Evolutionary conservation across 2,113 vertebrate genomes (phyloP).

Genomic region (Toxotes chatareus): DNA sequence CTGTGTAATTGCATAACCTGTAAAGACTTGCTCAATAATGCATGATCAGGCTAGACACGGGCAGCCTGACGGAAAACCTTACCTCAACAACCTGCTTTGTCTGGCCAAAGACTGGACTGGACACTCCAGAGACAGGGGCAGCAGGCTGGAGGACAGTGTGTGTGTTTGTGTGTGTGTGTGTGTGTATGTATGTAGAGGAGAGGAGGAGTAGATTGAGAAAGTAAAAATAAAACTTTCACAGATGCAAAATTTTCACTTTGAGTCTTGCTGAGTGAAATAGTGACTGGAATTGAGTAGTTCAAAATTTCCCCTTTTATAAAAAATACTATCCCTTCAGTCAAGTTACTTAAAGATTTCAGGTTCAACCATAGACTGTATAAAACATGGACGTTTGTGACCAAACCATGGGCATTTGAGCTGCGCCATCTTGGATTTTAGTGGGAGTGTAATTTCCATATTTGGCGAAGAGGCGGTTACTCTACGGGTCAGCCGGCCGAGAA

Average conservation of each 20-base stretch:
- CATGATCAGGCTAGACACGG: conserved; percentile 72
- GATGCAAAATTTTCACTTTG: neutral
- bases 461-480: too few species aligned
- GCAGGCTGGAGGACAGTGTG: neutral
- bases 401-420: too few species aligned
- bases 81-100: conserved; percentile 56
- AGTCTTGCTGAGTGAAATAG: conserved; percentile 14
- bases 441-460: too few species aligned
- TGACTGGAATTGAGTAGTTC: neutral
- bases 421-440: too few species aligned
- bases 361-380: too few species aligned
- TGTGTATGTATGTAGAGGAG: neutral
- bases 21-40: conserved; percentile 78
- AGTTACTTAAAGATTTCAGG: too few species aligned
- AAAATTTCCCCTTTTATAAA: neutral
- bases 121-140: conserved; percentile 31
- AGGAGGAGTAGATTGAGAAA: neutral
- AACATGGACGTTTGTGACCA: too few species aligned
- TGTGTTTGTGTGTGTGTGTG: conserved; percentile 3
- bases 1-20: conserved; percentile 66
- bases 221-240: conserved; percentile 4
- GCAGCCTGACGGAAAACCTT: conserved; percentile 72
- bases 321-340: too few species aligned
- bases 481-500: too few species aligned
- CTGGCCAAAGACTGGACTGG: conserved; percentile 32